A percentile compares a stretch with the other conserved stretches of the same genome.
These are phyloP conservation scores for Priapulus caudatus DNA, from an alignment of 2,888 invertebrate genomes.

Conservation along the genomic window DNA sequence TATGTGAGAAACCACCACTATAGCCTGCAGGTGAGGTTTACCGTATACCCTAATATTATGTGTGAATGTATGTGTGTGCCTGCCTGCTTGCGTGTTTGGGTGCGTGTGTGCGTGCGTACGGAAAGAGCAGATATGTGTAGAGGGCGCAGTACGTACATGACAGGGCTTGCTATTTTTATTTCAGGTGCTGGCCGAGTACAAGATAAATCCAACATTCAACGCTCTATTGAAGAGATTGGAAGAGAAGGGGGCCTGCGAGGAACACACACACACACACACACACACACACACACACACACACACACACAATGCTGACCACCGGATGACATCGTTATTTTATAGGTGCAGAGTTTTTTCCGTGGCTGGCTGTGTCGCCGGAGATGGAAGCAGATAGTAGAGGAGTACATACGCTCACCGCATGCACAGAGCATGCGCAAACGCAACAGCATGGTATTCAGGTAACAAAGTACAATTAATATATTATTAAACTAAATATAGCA, in stretches of 20 bases:
- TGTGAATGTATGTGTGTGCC: no score
- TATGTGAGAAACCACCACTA: conserved; percentile 88
- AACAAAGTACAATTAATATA: no score
- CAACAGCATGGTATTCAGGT: conserved; percentile 56
- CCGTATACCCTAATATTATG: background rate
- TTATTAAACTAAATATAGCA: no score
- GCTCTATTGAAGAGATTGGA: conserved; percentile 65
- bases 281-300: no score
- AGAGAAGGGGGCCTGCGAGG: conserved; percentile 71
- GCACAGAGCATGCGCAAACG: conserved; percentile 85
- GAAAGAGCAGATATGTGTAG: no score
- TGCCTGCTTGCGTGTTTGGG: no score
- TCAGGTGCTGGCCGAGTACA: conserved; percentile 75
- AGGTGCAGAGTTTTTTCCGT: conserved; percentile 73
- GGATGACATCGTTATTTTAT: no score
- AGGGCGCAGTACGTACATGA: background rate
- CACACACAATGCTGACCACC: no score
- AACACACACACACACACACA: no score
- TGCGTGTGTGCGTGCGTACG: no score
- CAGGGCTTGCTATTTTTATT: no score
- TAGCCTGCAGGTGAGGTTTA: conserved; percentile 55
- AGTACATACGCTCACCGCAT: conserved; percentile 76
- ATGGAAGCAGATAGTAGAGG: conserved; percentile 89
- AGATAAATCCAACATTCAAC: conserved; percentile 65
- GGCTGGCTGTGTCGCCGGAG: conserved; percentile 81